Evolutionary conservation across 2,888 invertebrate species (phyloP), one percentile per base, ranked within the genome.

Genomic region (Hyppa rectilinea): DNA sequence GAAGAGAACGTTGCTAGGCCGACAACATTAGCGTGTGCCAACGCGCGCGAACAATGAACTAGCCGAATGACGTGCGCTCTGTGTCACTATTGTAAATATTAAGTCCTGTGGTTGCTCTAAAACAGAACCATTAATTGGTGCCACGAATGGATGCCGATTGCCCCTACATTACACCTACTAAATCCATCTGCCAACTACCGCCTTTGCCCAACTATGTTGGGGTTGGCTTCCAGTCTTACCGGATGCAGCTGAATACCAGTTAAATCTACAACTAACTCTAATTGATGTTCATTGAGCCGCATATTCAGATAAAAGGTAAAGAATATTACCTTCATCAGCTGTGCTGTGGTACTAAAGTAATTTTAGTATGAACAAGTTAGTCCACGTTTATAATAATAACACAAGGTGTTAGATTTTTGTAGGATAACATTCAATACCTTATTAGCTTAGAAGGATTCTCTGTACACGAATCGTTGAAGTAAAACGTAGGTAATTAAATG

Each of bases 1-100:
- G 87, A 88, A 89, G 91, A 87, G 89, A 92, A 90, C 89, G 93
- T 93, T 92, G 95, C 94, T 94, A 94, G 93, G 94, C 94, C 93
- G 92, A 89, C 93, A 89, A 90, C 92, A 92, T 94, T 93, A 92
- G 91, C 90, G 91, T 92, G 92, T 92, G 94, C 94, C 94, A 92
- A 91, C 92, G 90, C 90, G 89, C 91, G 87, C 92, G 95, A 95
- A 95, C 95, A 95, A 95, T 95, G 93, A 95, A 94, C 95, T 90
- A 93, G 90, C 85, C 88, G 89, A 90, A 87, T 93, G 93, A 93
- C 93, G 93, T 89, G 86, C 84, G 85, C 82, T 84, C 82, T 85
- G 83, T 89, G 88, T 89, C 89, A 90, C 88, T 87, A 83, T 86
- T 85, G 85, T 87, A 84, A 84, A 85, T 86, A 86, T 71, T 71